Evolutionary conservation across 2,113 vertebrate genomes (phyloP).

Genomic region (Corythaeola cristata): DNA sequence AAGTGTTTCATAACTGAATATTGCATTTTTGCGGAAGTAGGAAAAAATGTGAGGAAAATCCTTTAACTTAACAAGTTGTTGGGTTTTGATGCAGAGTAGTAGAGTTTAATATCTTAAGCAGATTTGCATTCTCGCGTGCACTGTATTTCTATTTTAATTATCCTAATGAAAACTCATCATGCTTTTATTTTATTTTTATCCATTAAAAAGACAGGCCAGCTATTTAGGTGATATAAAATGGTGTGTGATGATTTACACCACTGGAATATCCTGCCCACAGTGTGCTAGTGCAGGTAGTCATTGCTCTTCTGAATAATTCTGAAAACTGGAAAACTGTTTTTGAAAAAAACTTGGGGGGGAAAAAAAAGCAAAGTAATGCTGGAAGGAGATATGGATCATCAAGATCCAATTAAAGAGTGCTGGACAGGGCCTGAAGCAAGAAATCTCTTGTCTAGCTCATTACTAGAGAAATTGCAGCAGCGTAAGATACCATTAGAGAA

Average conservation of each 20-base stretch:
- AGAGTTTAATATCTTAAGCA: background rate
- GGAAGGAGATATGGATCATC: background rate
- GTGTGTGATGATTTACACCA: background rate
- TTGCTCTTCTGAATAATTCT: background rate
- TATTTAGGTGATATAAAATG: background rate
- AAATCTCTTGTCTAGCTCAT: background rate
- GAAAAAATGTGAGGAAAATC: background rate
- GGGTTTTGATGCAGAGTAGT: background rate
- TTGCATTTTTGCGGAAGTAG: background rate
- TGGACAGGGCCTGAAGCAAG: fast-evolving
- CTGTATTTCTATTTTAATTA: background rate
- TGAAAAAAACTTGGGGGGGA: background rate
- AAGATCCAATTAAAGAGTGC: background rate
- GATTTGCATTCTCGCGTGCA: background rate
- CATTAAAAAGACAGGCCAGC: background rate
- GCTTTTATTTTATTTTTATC: background rate
- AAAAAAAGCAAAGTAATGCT: background rate
- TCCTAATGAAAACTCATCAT: background rate
- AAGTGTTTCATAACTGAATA: background rate
- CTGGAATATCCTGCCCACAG: background rate
- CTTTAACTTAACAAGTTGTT: background rate
- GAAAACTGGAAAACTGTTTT: background rate
- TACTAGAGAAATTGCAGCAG: background rate
- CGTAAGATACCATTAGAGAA: background rate
- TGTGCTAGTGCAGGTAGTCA: background rate